A percentile compares a stretch with the other conserved stretches of the same genome.
Conservation (phyloP, 2,113 vertebrate species). For the Regulus satrapa region DNA sequence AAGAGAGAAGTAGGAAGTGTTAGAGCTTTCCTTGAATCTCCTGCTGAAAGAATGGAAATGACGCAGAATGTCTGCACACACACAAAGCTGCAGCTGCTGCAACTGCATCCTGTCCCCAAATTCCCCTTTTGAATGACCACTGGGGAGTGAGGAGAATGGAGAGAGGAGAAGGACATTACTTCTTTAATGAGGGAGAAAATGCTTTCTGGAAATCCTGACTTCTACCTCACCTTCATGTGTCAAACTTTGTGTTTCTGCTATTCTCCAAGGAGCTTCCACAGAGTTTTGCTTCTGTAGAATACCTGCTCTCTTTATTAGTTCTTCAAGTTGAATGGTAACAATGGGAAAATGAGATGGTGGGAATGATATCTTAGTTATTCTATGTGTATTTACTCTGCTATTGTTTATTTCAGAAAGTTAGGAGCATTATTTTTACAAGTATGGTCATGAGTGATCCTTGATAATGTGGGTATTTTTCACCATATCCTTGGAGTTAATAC, state of each 20-base stretch:
- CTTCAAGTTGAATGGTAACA: not conserved
- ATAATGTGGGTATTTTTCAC: not conserved
- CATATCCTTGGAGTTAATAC: not conserved
- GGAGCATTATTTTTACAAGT: not conserved
- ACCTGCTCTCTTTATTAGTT: not conserved
- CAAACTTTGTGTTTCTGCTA: not conserved
- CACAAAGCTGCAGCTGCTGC: not conserved
- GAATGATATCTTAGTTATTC: not conserved
- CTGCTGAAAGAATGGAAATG: not conserved
- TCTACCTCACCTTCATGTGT: not conserved
- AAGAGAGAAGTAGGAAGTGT: not conserved
- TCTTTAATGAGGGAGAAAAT: conserved; percentile 5
- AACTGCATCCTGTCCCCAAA: not conserved
- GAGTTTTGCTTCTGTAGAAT: not conserved
- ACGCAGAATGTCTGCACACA: not conserved
- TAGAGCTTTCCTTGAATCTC: not conserved
- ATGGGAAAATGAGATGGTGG: not conserved
- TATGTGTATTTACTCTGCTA: not conserved
- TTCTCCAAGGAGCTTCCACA: not conserved
- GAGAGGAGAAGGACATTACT: not conserved
- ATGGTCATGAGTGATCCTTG: not conserved
- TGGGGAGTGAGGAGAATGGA: not conserved
- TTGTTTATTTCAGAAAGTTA: not conserved
- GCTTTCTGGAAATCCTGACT: not conserved
- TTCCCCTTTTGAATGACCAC: not conserved